phyloP scores from a whole-genome alignment of 2,113 vertebrate species.

The Porphyrio hochstetteri region DNA sequence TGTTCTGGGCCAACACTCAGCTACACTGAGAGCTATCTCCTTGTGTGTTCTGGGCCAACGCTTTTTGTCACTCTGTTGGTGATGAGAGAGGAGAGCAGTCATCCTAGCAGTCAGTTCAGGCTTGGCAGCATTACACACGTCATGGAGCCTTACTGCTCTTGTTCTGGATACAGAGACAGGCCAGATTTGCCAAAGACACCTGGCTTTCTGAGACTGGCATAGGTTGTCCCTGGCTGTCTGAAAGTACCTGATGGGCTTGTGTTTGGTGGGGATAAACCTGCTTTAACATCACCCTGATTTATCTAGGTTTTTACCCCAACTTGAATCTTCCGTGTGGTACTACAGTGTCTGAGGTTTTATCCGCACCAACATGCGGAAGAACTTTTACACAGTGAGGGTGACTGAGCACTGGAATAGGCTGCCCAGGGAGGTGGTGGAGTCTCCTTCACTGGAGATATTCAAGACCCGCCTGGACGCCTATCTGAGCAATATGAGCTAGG shows the following conservation, averaged over 20 bases:
- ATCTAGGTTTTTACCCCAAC: background rate
- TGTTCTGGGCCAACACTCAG: background rate
- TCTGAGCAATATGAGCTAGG: too few relatives aligned
- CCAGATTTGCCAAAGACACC: background rate
- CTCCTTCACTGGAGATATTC: too few relatives aligned
- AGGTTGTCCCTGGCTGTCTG: background rate
- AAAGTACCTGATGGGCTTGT: background rate
- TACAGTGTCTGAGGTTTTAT: background rate
- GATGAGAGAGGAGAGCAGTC: background rate
- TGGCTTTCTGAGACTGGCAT: background rate
- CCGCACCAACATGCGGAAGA: too few relatives aligned
- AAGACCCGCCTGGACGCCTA: too few relatives aligned
- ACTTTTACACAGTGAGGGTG: too few relatives aligned
- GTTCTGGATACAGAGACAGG: background rate
- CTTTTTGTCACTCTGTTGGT: background rate
- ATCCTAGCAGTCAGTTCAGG: background rate
- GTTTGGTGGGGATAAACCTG: background rate
- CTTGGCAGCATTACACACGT: background rate
- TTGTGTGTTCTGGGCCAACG: background rate
- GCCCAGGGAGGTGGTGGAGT: too few relatives aligned
- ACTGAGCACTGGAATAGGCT: too few relatives aligned
- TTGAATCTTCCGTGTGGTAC: background rate
- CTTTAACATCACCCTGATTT: background rate
- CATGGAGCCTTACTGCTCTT: background rate
- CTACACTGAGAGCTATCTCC: background rate